Base-by-base conservation (phyloP, 53 echinoderm and acorn worm genomes). In the Holothuria scabra region DNA sequence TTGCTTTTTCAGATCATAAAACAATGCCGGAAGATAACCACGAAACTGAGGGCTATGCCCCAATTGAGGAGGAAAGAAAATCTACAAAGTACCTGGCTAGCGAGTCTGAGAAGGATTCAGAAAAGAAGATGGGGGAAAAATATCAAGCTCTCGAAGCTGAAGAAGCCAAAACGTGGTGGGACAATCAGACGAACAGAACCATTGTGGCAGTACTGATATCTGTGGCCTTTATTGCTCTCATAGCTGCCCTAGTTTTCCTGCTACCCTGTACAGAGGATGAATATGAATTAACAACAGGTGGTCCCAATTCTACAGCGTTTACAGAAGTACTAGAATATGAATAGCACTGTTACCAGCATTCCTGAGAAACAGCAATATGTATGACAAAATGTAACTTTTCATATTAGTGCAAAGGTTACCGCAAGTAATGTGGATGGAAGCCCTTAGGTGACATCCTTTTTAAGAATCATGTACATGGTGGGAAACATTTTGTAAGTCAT, bases 161-260 rank as follows among this genome's bases (percentile, higher is more conserved):
- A 21, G 80, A 35, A 14, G 37, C 58, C 20, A 61, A 80, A 60
- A 80, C 80, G 0, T 80, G 80, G 80, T 80, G 80, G 80, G 80
- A 80, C 58, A 80, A 80, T 29, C 80, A 80, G 60, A 80, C 80
- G 19, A 60, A 80, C 60, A 59, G 80, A 34, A 80, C 80, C 30
- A 60, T 59, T 25, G 37, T 80, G 0, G 80, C 80, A 21, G 80
- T 59, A 59, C 37, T 80, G 11, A 80, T 80, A 31, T 60, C 80
- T 5, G 26, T 80, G 32, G 80, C 62, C 80, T 80, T 80, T 62
- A 80, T 61, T 61, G 62, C 80, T 24, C 60, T 80, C 3, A 80
- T 80, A 19, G 80, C 80, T 57, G 60, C 60, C 21, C 58, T 80
- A 31, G 80, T 80, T 28, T 80, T 80, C 38, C 80, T 80, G 20